Base-by-base conservation (phyloP, 2,113 vertebrate species). In the Chrysemys picta region DNA sequence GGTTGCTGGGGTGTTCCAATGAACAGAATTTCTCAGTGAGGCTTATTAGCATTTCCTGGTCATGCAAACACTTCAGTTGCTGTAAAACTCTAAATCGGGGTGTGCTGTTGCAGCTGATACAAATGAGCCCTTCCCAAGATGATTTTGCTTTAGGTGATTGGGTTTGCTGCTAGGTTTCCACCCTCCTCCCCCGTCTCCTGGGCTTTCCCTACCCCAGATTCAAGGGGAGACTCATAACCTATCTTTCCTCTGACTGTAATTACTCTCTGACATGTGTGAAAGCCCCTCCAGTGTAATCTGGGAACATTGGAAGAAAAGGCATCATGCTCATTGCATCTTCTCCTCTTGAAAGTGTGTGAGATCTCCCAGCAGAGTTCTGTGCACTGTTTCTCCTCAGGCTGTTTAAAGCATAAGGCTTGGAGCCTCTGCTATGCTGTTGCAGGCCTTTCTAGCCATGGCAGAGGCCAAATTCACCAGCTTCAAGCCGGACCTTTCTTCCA, bases 321-420 rank as follows among this genome's bases (percentile, higher is more conserved):
- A 86, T 89, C 84, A 16, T 62, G 10, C 42, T 86, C 78, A 45
- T 79, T 80, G 56, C 76, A 49, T 95, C 83, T 86, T 82, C 94
- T 93, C 53, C 72, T 65, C n/a, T 38, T 42, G n/a, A 42, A 91
- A 76, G 47, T 1, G 1, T 79, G 1, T 0, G 0, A 57, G 10
- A 29, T 80, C 93, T 94, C 57, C 17, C 11, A 93, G 83, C 65
- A 62, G 90, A 94, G 88, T n/a, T 25, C 78, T 85, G 94, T 90
- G 87, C 4, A 1, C 35, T 47, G 45, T 78, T 57, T 93, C 90
- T 49, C 80, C 56, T 42, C 80, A 81, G 78, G 80, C 92, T 80
- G 84, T 89, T 54, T 95, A 89, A 94, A 97, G 85, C 94, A 90
- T 94, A 95, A 95, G 91, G 87, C 52, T 12, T 76, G 84, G 27